These are phyloP conservation scores for Sphaerophoria rueppellii DNA, from an alignment of 2,888 invertebrate species.

Conservation along the genomic window DNA sequence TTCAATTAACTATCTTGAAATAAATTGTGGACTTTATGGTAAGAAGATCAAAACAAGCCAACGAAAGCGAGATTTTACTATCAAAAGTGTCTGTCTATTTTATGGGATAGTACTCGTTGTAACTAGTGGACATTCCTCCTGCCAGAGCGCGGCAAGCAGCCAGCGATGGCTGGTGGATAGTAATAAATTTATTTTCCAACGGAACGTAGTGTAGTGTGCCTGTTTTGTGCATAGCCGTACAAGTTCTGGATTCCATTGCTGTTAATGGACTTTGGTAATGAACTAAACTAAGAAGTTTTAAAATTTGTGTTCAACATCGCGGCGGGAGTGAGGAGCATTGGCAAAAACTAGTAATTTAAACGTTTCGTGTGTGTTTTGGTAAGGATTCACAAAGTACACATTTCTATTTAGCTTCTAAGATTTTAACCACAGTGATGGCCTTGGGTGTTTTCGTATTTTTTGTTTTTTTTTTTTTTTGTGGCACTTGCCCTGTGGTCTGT, in stretches of 20 bases:
- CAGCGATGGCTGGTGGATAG: constrained; percentile 6
- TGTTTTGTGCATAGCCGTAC: constrained; percentile 11
- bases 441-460: constrained; percentile 1
- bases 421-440: constrained; percentile 1
- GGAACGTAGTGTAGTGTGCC: neutral
- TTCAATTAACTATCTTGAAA: constrained; percentile 68
- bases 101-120: neutral
- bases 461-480: neutral
- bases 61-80: constrained; percentile 60
- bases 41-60: constrained; percentile 36
- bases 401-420: constrained; percentile 4
- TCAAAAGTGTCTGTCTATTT: constrained; percentile 31
- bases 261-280: constrained; percentile 41
- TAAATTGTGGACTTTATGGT: constrained; percentile 69
- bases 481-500: neutral
- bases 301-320: constrained; percentile 29
- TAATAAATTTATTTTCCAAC: constrained; percentile 37
- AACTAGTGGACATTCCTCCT: neutral
- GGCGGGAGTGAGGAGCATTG: neutral
- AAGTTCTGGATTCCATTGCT: constrained; percentile 39
- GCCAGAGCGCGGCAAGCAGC: too few relatives aligned
- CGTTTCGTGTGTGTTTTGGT: neutral
- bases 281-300: constrained; percentile 43
- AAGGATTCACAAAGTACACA: neutral
- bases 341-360: neutral